Evolutionary conservation across 2,797 vertebrate species (phyloP).

Genomic region (Balearica regulorum): DNA sequence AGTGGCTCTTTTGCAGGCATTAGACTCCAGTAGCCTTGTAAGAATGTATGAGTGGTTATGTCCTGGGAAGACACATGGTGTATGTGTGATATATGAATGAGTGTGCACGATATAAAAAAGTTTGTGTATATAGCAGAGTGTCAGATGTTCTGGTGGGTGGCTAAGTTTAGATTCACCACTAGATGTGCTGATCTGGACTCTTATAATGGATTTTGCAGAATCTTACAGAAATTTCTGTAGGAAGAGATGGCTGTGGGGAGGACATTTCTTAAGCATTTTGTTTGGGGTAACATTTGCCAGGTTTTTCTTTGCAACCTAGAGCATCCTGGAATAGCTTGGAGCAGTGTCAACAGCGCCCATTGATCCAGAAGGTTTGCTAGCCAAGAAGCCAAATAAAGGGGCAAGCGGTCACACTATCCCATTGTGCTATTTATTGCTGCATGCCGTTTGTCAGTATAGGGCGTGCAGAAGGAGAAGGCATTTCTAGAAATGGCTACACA

Average conservation of each 20-base stretch:
- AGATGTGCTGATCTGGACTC: not conserved
- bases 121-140: not conserved
- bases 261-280: not conserved
- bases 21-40: not conserved
- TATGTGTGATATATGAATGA: not conserved
- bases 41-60: not conserved
- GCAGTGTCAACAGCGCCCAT: not conserved
- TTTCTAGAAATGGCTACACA: constrained; percentile 56
- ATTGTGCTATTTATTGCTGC: constrained; percentile 49
- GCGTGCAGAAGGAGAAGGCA: not conserved
- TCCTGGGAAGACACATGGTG: not conserved
- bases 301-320: not conserved
- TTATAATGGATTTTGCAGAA: not conserved
- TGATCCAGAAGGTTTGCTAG: not conserved
- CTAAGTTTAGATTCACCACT: not conserved
- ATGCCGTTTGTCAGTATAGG: not conserved
- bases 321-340: not conserved
- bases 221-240: not conserved
- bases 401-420: not conserved
- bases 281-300: not conserved
- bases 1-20: not conserved
- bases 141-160: not conserved
- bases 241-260: not conserved
- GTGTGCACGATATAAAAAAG: not conserved
- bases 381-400: constrained; percentile 10